A percentile compares a stretch with the other conserved stretches of the same genome.
These are phyloP conservation scores for Dicrurus megarhynchus DNA, from an alignment of 2,113 vertebrate genomes.

Conservation along the genomic window DNA sequence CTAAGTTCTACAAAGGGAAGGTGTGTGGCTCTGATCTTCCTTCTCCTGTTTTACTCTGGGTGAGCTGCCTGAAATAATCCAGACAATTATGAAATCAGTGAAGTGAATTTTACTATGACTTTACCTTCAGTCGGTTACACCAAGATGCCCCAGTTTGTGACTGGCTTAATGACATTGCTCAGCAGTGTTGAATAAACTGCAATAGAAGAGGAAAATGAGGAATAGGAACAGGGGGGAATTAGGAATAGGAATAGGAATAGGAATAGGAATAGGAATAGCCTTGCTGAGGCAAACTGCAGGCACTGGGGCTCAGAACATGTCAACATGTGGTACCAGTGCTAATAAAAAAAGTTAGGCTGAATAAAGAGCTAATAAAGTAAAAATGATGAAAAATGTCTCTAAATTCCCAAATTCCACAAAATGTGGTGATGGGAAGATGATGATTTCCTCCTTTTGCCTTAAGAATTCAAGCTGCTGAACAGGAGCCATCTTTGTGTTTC, in stretches of 20 bases:
- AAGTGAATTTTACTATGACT: background rate
- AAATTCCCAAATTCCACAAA: background rate
- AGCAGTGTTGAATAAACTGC: conserved; percentile 36
- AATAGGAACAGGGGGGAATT: background rate
- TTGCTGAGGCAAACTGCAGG: background rate
- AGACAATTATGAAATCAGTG: background rate
- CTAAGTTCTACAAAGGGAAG: background rate
- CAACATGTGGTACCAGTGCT: background rate
- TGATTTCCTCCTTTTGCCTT: background rate
- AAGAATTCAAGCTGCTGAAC: background rate
- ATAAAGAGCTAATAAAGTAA: background rate
- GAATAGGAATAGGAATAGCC: background rate
- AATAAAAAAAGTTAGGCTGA: background rate
- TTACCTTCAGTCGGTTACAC: background rate
- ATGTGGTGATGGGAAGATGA: background rate
- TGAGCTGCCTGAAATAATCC: background rate
- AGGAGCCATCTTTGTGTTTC: background rate
- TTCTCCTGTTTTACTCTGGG: background rate
- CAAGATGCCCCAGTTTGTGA: background rate
- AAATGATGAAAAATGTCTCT: background rate
- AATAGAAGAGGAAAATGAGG: background rate
- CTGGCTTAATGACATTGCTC: background rate
- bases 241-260: background rate
- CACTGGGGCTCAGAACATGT: background rate
- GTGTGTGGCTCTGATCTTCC: background rate